phyloP scores from a whole-genome alignment of 2,888 invertebrate species.

The Odontocerum albicorne region DNA sequence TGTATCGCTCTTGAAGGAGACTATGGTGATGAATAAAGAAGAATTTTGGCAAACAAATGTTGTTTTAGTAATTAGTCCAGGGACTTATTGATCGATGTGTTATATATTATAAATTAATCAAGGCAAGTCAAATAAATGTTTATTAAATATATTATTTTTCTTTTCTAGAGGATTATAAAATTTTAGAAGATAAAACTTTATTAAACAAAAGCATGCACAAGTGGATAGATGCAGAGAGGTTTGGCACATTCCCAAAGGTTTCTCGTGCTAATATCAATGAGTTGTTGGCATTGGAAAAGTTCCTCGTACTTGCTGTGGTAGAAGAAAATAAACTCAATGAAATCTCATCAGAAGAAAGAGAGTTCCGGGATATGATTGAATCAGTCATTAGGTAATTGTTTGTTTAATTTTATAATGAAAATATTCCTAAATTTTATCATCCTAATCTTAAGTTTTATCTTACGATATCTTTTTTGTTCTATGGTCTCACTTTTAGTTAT shows the following conservation, averaged over 20 bases:
- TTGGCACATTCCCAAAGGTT: constrained; percentile 85
- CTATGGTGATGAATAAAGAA: no score
- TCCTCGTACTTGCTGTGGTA: constrained; percentile 83
- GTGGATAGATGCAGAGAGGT: constrained; percentile 90
- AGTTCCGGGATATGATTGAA: constrained; percentile 84
- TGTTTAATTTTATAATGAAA: neutral
- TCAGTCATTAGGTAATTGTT: constrained; percentile 62
- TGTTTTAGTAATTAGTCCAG: no score
- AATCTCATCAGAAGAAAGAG: constrained; percentile 76
- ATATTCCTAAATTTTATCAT: no score
- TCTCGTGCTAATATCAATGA: constrained; percentile 83
- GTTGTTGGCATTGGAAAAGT: constrained; percentile 81
- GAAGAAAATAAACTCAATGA: constrained; percentile 85
- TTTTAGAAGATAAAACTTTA: constrained; percentile 49
- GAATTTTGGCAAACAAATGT: no score
- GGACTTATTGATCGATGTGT: no score
- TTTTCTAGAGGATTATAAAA: constrained; percentile 41
- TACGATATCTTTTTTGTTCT: no score
- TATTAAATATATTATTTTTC: constrained; percentile 11
- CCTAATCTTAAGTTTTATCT: no score
- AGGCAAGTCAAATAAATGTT: neutral
- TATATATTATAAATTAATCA: no score
- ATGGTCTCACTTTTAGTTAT: no score
- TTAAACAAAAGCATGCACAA: constrained; percentile 74
- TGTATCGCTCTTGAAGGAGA: no score